Conservation (phyloP, 2,113 vertebrate genomes). For the Chaenocephalus aceratus region DNA sequence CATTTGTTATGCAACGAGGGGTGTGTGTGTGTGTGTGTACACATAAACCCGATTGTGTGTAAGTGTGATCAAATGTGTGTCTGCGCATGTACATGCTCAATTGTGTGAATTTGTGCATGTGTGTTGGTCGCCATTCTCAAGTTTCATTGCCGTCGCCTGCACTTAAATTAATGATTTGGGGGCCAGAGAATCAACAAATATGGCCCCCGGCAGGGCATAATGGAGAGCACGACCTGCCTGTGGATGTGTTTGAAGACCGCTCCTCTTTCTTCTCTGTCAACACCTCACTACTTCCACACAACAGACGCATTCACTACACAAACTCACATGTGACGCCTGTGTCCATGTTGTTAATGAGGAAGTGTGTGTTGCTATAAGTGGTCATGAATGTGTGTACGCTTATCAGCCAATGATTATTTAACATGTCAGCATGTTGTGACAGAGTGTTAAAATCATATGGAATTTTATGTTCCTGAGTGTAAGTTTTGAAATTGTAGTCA, state of each 20-base stretch:
- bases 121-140: slow-evolving; percentile 66
- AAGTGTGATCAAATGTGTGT: slow-evolving; percentile 39
- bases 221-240: slow-evolving; percentile 72
- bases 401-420: slow-evolving; percentile 66
- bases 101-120: slow-evolving; percentile 36
- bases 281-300: slow-evolving; percentile 78
- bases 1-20: slow-evolving; percentile 81
- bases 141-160: slow-evolving; percentile 77
- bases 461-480: slow-evolving; percentile 33
- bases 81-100: slow-evolving; percentile 8
- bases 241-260: slow-evolving; percentile 74
- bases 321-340: slow-evolving; percentile 60
- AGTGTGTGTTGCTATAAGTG: slow-evolving; percentile 51
- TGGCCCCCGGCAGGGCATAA: slow-evolving; percentile 71
- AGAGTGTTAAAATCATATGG: slow-evolving; percentile 53
- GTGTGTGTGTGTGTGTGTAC: slow-evolving; percentile 25
- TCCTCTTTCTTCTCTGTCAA: slow-evolving; percentile 83
- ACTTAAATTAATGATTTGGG: slow-evolving; percentile 82
- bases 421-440: slow-evolving; percentile 60
- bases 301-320: slow-evolving; percentile 75
- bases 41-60: slow-evolving; percentile 20
- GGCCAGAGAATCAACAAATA: slow-evolving; percentile 83
- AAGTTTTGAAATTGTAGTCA: slow-evolving; percentile 37
- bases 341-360: slow-evolving; percentile 62
- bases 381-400: slow-evolving; percentile 57